Evolutionary conservation across 1,140 invertebrate genomes (phyloP).

Genomic region (Acyrthosiphon pisum): DNA sequence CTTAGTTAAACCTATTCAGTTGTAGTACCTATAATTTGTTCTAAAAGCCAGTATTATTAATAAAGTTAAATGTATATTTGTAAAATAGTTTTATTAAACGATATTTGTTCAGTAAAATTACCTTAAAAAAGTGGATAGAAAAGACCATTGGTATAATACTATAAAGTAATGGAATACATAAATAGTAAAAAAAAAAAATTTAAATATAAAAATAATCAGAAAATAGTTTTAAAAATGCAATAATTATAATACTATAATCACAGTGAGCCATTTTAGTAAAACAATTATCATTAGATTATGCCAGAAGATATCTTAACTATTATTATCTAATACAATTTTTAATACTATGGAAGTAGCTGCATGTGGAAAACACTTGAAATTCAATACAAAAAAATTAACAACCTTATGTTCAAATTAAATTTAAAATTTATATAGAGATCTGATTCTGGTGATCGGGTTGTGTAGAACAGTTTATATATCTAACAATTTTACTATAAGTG

Average conservation of each 20-base stretch:
- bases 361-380: not conserved
- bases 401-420: not conserved
- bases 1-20: not conserved
- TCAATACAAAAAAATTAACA: not conserved
- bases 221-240: not conserved
- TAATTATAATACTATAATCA: not conserved
- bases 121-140: constrained; percentile 15
- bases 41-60: not conserved
- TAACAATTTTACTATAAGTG: not conserved
- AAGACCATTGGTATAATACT: not conserved
- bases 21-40: not conserved
- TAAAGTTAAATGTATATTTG: not conserved
- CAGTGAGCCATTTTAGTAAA: not conserved
- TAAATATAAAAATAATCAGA: not conserved
- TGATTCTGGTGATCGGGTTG: not conserved
- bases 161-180: not conserved
- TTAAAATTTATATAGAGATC: not conserved
- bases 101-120: not conserved
- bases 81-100: not conserved
- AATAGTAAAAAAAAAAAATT: not conserved
- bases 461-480: not conserved
- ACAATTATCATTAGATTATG: not conserved
- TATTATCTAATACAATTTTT: not conserved
- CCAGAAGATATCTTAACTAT: not conserved
- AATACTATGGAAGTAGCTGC: not conserved